These are phyloP conservation scores for Sturnus vulgaris DNA, from an alignment of 2,113 vertebrate genomes.

Conservation along the genomic window DNA sequence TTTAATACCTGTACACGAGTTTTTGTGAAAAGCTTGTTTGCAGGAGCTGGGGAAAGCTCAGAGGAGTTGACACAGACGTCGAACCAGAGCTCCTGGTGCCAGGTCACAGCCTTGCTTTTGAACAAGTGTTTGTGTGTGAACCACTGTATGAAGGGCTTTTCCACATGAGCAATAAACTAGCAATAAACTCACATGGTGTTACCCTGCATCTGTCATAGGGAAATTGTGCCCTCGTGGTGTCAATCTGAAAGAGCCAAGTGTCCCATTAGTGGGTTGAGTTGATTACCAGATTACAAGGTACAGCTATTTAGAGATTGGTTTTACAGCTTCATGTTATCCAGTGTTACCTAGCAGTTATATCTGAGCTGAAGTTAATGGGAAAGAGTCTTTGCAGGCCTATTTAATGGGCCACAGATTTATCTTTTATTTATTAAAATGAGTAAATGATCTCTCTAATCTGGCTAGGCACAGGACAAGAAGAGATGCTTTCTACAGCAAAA, in stretches of 20 bases:
- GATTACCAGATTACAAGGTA: background rate
- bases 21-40: background rate
- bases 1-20: background rate
- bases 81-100: background rate
- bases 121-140: background rate
- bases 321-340: background rate
- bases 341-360: background rate
- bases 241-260: background rate
- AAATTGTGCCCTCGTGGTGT: rapidly evolving
- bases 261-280: background rate
- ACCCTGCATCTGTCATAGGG: background rate
- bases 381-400: background rate
- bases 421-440: background rate
- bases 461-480: background rate
- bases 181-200: background rate
- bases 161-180: background rate
- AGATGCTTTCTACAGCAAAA: background rate
- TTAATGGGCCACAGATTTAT: background rate
- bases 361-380: background rate
- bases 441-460: background rate
- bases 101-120: background rate
- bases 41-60: background rate
- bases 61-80: background rate
- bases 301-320: background rate
- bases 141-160: background rate